Conservation (phyloP, 2,797 vertebrate genomes). For the Dromococcyx pavoninus region DNA sequence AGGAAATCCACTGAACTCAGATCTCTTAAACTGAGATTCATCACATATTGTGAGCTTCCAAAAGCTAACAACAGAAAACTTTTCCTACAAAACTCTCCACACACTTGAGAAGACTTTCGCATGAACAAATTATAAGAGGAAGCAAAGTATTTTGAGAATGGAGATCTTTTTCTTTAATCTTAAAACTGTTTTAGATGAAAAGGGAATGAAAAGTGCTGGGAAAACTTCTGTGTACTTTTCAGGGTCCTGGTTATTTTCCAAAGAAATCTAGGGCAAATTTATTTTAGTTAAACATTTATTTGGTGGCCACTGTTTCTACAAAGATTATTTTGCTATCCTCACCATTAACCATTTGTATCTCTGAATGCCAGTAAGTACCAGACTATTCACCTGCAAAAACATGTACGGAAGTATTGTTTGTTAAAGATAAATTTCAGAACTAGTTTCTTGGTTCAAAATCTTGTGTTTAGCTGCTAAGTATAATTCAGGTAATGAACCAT, state of each 20-base stretch:
- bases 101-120: neutral
- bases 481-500: neutral
- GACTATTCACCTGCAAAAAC: neutral
- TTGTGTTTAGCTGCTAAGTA: neutral
- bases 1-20: neutral
- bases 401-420: neutral
- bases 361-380: neutral
- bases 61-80: neutral
- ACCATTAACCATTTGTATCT: constrained; percentile 62
- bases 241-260: constrained; percentile 45
- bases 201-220: constrained; percentile 5
- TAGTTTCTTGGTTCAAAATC: neutral
- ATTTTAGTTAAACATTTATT: constrained; percentile 76
- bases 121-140: neutral
- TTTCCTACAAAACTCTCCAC: neutral
- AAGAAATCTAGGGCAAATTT: constrained; percentile 68
- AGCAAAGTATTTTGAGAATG: neutral
- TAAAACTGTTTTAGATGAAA: neutral
- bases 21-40: neutral
- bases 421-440: neutral
- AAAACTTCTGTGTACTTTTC: constrained; percentile 56
- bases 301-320: constrained; percentile 47
- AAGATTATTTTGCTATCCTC: constrained; percentile 26
- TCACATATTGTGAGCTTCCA: neutral
- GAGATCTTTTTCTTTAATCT: neutral